These are phyloP conservation scores for Cuniculus paca DNA, from an alignment of 2,797 vertebrate genomes.

Conservation along the genomic window DNA sequence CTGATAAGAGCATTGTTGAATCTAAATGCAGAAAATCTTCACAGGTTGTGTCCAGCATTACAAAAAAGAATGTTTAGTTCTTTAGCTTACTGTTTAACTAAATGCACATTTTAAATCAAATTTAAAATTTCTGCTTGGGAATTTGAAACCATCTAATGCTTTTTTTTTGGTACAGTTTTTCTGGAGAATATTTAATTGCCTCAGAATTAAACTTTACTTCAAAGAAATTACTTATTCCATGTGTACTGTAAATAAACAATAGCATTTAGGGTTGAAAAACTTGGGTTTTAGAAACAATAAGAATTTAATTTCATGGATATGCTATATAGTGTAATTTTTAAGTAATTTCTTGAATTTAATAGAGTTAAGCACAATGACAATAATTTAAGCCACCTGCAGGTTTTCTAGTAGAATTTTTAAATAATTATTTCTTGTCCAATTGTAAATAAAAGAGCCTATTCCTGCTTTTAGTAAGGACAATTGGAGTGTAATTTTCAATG, in stretches of 20 bases:
- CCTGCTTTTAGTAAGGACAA: constrained; percentile 41
- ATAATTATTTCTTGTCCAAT: constrained; percentile 70
- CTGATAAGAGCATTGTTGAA: constrained; percentile 90
- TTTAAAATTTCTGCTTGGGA: constrained; percentile 68
- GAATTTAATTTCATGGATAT: constrained; percentile 64
- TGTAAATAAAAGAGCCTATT: constrained; percentile 66
- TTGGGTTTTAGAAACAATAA: constrained; percentile 59
- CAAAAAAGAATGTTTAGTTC: constrained; percentile 85
- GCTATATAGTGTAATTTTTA: constrained; percentile 56
- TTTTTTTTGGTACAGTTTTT: constrained; percentile 47
- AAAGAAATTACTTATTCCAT: constrained; percentile 65
- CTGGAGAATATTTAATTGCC: constrained; percentile 53
- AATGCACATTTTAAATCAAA: constrained; percentile 62
- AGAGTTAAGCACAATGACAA: constrained; percentile 55
- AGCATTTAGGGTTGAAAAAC: constrained; percentile 54
- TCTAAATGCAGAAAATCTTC: constrained; percentile 91
- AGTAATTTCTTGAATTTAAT: constrained; percentile 64
- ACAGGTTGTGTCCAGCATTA: constrained; percentile 89
- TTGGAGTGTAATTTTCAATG: constrained; percentile 55
- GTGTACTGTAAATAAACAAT: constrained; percentile 62
- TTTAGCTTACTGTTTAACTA: constrained; percentile 74
- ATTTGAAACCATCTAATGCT: constrained; percentile 35
- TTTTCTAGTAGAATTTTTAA: constrained; percentile 68
- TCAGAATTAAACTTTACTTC: constrained; percentile 67
- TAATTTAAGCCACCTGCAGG: constrained; percentile 67